A percentile compares a stretch with the other conserved stretches of the same genome.
These are phyloP conservation scores for Chromobotia macracanthus DNA, from an alignment of 2,797 vertebrate genomes.

Conservation along the genomic window DNA sequence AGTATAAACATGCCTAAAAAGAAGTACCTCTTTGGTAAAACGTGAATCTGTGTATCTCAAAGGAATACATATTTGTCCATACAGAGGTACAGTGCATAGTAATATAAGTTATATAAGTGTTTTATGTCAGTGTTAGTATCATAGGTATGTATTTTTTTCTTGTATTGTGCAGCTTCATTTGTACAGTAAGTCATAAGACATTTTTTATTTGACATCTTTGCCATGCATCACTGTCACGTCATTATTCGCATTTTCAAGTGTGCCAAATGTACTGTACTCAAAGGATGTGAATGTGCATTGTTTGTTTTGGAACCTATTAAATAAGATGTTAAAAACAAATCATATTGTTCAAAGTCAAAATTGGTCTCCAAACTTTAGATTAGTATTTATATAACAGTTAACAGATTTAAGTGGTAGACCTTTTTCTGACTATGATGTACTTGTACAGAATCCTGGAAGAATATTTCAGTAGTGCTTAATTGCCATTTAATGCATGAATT, in stretches of 20 bases:
- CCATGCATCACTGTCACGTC: slow-evolving; percentile 86
- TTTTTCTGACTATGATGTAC: not conserved
- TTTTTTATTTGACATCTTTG: slow-evolving; percentile 72
- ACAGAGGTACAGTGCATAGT: slow-evolving; percentile 61
- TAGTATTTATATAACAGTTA: not conserved
- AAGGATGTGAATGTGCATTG: slow-evolving; percentile 96
- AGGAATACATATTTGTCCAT: slow-evolving; percentile 72
- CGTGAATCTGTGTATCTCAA: slow-evolving; percentile 80
- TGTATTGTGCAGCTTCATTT: slow-evolving; percentile 86
- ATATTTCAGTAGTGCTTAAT: not conserved
- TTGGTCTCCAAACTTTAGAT: not conserved
- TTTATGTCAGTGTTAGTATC: slow-evolving; percentile 62
- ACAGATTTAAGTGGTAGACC: not conserved
- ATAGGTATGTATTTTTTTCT: slow-evolving; percentile 67
- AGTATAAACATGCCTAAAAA: slow-evolving; percentile 68
- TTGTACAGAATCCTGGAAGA: not conserved
- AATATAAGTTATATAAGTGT: slow-evolving; percentile 58
- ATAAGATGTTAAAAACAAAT: slow-evolving; percentile 80
- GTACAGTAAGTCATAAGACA: slow-evolving; percentile 80
- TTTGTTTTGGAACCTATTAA: slow-evolving; percentile 90
- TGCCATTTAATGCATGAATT: not conserved
- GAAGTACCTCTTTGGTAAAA: slow-evolving; percentile 82
- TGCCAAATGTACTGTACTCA: slow-evolving; percentile 98
- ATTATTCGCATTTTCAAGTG: slow-evolving; percentile 85
- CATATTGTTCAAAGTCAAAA: slow-evolving; percentile 2